Evolutionary conservation across 2,113 vertebrate genomes (phyloP).

Genomic region (Hemichromis elongatus): DNA sequence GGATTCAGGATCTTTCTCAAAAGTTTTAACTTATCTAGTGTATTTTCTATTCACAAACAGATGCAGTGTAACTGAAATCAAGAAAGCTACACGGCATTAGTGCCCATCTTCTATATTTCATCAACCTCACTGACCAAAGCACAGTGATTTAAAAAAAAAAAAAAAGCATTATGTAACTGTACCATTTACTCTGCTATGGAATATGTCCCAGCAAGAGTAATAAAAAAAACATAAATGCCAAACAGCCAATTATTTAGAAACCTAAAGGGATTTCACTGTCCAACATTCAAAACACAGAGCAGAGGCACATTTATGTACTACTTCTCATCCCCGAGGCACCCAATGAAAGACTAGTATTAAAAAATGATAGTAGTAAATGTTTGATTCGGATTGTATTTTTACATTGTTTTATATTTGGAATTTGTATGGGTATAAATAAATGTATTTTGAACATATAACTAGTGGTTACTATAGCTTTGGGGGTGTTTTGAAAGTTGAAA

Average conservation of each 20-base stretch:
- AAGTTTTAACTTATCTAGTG: neutral
- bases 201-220: conserved; percentile 29
- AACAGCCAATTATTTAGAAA: conserved; percentile 68
- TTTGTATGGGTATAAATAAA: neutral
- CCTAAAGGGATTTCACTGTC: conserved; percentile 48
- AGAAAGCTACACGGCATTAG: neutral
- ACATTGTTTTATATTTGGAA: neutral
- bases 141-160: neutral
- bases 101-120: neutral
- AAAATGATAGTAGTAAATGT: neutral
- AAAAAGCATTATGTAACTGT: conserved; percentile 32
- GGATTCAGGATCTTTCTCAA: neutral
- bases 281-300: conserved; percentile 30
- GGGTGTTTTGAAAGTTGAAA: neutral
- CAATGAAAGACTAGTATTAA: neutral
- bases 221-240: conserved; percentile 56
- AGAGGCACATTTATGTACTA: neutral
- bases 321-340: neutral
- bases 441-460: neutral
- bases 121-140: neutral
- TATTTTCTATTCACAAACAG: neutral
- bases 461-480: neutral
- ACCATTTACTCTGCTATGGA: conserved; percentile 21
- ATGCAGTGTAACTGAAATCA: neutral
- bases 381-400: neutral